phyloP scores from a whole-genome alignment of 2,797 vertebrate species.

The Pantherophis alleghaniensis region DNA sequence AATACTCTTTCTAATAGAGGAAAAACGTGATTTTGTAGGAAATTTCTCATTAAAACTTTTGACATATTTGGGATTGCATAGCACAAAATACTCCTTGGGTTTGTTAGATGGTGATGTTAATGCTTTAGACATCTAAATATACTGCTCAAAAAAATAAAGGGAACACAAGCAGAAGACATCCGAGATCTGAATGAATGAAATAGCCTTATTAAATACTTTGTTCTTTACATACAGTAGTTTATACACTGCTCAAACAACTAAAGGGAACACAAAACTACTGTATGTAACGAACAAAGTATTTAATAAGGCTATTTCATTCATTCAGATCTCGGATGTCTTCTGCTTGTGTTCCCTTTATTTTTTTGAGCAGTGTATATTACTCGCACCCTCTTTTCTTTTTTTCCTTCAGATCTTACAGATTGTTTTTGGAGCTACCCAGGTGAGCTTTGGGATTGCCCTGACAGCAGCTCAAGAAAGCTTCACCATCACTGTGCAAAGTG shows the following conservation, averaged over 20 bases:
- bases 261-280: too few relatives aligned
- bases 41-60: neutral
- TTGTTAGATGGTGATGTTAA: neutral
- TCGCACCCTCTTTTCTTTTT: neutral
- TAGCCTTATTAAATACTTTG: too few relatives aligned
- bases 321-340: too few relatives aligned
- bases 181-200: too few relatives aligned
- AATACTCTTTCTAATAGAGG: neutral
- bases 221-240: too few relatives aligned
- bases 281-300: too few relatives aligned
- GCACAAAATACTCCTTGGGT: neutral
- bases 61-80: neutral
- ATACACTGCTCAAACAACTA: too few relatives aligned
- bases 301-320: too few relatives aligned
- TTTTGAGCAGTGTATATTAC: neutral
- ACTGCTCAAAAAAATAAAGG: too few relatives aligned
- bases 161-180: too few relatives aligned
- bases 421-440: conserved; percentile 29
- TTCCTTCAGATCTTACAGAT: conserved; percentile 56
- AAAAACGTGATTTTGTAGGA: neutral
- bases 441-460: conserved; percentile 51
- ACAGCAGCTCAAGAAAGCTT: rapidly evolving
- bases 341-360: too few relatives aligned
- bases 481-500: conserved; percentile 42
- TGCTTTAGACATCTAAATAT: neutral